phyloP scores from a whole-genome alignment of 2,113 vertebrate genomes.

The Pristiophorus japonicus region DNA sequence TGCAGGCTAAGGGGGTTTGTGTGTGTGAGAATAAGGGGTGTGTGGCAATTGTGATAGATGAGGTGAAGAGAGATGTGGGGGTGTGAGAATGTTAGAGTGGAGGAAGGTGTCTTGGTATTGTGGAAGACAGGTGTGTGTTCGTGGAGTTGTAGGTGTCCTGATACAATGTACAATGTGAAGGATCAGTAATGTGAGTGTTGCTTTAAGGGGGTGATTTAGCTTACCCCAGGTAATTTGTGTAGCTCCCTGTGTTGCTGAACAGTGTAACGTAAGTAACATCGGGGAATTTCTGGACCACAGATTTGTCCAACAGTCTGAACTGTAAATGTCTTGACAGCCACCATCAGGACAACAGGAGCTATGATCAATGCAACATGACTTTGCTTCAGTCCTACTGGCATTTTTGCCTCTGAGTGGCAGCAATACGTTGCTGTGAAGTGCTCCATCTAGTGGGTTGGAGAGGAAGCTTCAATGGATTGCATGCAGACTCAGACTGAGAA shows the following conservation, averaged over 20 bases:
- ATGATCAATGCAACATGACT: neutral
- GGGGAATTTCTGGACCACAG: neutral
- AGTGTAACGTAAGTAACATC: neutral
- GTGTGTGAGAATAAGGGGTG: too few relatives aligned
- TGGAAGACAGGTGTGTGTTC: too few relatives aligned
- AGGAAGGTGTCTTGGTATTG: too few relatives aligned
- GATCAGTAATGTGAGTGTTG: too few relatives aligned
- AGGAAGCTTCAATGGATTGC: neutral
- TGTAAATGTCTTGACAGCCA: neutral
- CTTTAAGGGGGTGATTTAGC: neutral
- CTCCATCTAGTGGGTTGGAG: neutral
- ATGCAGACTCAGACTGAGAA: too few relatives aligned
- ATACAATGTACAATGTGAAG: too few relatives aligned
- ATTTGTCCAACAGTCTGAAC: neutral
- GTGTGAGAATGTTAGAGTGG: too few relatives aligned
- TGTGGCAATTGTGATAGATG: too few relatives aligned
- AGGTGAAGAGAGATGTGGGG: too few relatives aligned
- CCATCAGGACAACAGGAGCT: neutral
- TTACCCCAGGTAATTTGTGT: neutral
- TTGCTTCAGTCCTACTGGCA: neutral
- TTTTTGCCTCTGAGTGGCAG: neutral
- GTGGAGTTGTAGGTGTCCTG: too few relatives aligned
- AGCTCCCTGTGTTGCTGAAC: neutral
- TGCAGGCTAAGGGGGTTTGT: too few relatives aligned
- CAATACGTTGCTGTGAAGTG: neutral